phyloP scores from a whole-genome alignment of 2,113 vertebrate genomes.

The Pterocles orientalis region DNA sequence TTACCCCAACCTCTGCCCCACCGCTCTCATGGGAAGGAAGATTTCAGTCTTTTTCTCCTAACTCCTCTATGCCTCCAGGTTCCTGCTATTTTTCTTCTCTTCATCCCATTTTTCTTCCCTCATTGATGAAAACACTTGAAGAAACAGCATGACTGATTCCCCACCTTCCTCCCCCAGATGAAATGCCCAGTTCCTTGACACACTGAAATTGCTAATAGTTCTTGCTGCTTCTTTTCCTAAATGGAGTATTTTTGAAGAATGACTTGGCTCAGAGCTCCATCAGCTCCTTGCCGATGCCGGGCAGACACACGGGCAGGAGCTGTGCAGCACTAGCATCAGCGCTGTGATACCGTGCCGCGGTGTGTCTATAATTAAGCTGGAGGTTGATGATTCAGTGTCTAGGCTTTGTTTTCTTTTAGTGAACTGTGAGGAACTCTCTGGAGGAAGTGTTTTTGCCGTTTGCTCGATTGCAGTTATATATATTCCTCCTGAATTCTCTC shows the following conservation, averaged over 20 bases:
- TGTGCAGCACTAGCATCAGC: background rate
- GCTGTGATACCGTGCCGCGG: background rate
- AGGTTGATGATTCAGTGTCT: conserved; percentile 42
- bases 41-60: background rate
- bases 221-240: conserved; percentile 11
- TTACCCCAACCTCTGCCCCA: background rate
- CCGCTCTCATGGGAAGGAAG: background rate
- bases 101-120: background rate
- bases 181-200: conserved; percentile 22
- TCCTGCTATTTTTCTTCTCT: background rate
- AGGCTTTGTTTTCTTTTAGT: conserved; percentile 42
- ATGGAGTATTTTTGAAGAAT: conserved; percentile 30
- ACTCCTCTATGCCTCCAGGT: background rate
- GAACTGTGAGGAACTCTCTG: conserved; percentile 32
- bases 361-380: conserved; percentile 25
- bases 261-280: conserved; percentile 20
- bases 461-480: conserved; percentile 24
- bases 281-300: background rate
- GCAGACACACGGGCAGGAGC: background rate
- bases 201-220: conserved; percentile 5
- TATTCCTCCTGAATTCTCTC: conserved; percentile 32
- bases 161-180: background rate
- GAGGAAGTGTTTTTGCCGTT: conserved; percentile 30
- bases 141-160: background rate
- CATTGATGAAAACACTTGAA: conserved; percentile 1